Evolutionary conservation across 1,140 invertebrate species (phyloP).

Genomic region (Ostrea denselamellosa): DNA sequence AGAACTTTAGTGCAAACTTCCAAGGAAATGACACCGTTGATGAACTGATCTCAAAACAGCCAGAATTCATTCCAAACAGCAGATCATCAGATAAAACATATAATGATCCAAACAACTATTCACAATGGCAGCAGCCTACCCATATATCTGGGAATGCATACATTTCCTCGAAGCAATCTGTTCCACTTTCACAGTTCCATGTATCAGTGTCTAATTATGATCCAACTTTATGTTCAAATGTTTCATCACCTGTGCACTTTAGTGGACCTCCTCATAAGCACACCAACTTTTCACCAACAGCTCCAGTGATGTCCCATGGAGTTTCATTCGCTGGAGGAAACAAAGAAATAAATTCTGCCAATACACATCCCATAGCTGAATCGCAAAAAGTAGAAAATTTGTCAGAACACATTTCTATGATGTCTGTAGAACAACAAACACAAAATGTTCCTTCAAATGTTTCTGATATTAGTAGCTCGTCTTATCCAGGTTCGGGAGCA

Average conservation of each 20-base stretch:
- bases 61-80: conserved; percentile 21
- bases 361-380: not conserved
- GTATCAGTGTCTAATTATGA: not conserved
- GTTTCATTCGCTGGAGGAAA: not conserved
- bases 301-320: not conserved
- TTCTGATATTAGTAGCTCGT: not conserved
- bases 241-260: not conserved
- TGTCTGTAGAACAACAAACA: not conserved
- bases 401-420: conserved; percentile 6
- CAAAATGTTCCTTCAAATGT: not conserved
- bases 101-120: not conserved
- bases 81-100: not conserved
- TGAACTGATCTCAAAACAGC: conserved; percentile 15
- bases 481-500: not conserved
- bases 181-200: not conserved
- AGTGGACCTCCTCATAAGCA: not conserved
- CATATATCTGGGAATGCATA: not conserved
- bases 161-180: not conserved
- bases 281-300: not conserved
- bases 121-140: conserved; percentile 9
- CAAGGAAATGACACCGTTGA: conserved; percentile 12
- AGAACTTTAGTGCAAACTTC: conserved; percentile 32
- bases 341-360: not conserved
- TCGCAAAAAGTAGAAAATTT: conserved; percentile 11
- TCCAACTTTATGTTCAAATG: not conserved